Percentiles rank a stretch among this genome's conserved stretches.
phyloP scores from a whole-genome alignment of 2,888 invertebrate species.

The Deroplatys truncata region DNA sequence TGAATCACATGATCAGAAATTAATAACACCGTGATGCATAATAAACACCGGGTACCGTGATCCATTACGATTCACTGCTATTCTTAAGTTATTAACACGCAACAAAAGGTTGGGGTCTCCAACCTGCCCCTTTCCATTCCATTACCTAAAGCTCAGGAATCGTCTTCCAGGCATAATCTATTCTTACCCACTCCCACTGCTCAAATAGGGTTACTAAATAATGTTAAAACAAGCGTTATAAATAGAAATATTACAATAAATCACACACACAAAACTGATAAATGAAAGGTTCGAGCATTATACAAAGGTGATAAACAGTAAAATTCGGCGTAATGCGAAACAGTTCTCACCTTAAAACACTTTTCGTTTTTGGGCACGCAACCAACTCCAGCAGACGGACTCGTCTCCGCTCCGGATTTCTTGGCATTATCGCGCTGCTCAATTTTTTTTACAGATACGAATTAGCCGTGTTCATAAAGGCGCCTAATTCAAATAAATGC shows the following conservation, averaged over 20 bases:
- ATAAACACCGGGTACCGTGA: not conserved
- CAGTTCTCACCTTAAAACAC: not conserved
- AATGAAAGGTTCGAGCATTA: not conserved
- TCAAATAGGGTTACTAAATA: conserved; percentile 11
- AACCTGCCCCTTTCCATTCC: not conserved
- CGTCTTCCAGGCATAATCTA: conserved; percentile 20
- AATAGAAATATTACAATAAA: not conserved
- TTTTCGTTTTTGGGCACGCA: conserved; percentile 6
- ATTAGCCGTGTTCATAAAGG: not conserved
- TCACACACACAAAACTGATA: not conserved
- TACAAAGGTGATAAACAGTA: not conserved
- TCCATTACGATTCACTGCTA: not conserved
- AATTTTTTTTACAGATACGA: not conserved
- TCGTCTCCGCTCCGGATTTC: not conserved
- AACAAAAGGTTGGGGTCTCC: not conserved
- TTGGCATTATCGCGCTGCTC: not conserved
- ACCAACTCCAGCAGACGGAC: conserved; percentile 3
- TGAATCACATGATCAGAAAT: not conserved
- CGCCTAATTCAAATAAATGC: not conserved
- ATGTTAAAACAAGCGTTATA: not conserved
- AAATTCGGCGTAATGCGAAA: not conserved
- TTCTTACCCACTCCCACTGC: conserved; percentile 23
- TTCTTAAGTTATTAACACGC: not conserved
- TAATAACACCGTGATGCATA: not conserved
- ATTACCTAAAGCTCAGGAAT: not conserved